Evolutionary conservation across 2,888 invertebrate genomes (phyloP).

Genomic region (Drosophila paramelanica): DNA sequence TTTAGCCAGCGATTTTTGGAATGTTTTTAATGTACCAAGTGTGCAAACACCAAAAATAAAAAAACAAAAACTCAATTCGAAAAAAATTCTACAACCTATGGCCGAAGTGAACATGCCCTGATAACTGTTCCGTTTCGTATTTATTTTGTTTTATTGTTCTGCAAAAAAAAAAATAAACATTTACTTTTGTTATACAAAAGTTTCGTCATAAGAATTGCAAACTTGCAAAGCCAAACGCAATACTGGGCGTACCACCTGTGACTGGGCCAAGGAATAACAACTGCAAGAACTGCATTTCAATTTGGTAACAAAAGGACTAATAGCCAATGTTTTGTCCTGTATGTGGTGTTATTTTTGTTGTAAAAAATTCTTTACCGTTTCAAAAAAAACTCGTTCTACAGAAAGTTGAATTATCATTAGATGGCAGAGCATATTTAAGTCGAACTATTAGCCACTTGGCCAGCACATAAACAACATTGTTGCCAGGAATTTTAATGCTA

Average conservation of each 20-base stretch:
- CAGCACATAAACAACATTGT: constrained; percentile 41
- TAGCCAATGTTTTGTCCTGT: too few relatives aligned
- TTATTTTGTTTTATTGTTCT: too few relatives aligned
- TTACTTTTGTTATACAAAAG: too few relatives aligned
- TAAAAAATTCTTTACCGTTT: too few relatives aligned
- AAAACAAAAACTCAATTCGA: constrained; percentile 33
- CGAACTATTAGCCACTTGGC: constrained; percentile 5
- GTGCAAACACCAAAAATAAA: constrained; percentile 62
- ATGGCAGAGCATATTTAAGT: constrained; percentile 20
- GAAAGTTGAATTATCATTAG: neutral
- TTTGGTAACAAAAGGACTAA: neutral
- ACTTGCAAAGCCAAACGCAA: neutral
- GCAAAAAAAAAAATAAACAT: neutral
- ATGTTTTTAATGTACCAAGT: constrained; percentile 77
- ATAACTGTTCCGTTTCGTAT: too few relatives aligned
- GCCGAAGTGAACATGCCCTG: constrained; percentile 17
- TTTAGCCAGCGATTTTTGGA: constrained; percentile 77
- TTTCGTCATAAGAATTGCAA: neutral
- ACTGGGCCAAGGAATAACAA: constrained; percentile 11
- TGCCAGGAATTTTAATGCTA: constrained; percentile 49
- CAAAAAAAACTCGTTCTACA: neutral
- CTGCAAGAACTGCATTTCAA: constrained; percentile 7
- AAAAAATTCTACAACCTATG: neutral
- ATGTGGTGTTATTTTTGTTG: too few relatives aligned
- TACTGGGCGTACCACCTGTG: neutral